A percentile compares a stretch with the other conserved stretches of the same genome.
Evolutionary conservation across 2,113 vertebrate genomes (phyloP).

Genomic region (Oenanthe melanoleuca): DNA sequence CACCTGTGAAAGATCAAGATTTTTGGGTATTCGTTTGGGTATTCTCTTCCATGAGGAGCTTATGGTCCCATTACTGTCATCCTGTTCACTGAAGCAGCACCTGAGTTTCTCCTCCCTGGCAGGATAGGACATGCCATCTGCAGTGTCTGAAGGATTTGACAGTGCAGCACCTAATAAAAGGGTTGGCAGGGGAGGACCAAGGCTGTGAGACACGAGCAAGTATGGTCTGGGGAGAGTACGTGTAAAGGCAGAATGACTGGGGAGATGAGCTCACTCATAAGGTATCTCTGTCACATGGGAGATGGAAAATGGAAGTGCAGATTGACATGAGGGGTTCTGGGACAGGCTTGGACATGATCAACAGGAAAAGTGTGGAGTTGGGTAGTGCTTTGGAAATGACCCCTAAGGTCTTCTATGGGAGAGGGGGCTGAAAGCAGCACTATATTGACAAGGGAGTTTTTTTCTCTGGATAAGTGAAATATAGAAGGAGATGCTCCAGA

Average conservation of each 20-base stretch:
- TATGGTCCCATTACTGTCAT: background rate
- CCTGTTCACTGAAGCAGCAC: background rate
- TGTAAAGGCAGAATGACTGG: background rate
- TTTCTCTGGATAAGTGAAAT: background rate
- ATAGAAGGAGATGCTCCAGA: background rate
- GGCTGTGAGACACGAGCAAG: rapidly evolving
- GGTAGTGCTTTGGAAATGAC: background rate
- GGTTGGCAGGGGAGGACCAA: background rate
- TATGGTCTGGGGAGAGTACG: rapidly evolving
- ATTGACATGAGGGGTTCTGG: background rate
- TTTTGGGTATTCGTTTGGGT: background rate
- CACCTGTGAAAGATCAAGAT: background rate
- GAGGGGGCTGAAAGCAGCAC: background rate
- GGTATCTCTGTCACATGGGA: background rate
- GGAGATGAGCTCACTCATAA: background rate
- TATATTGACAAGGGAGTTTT: background rate
- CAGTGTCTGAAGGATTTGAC: background rate
- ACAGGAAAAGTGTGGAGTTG: background rate
- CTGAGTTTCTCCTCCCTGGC: background rate
- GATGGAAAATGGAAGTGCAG: background rate
- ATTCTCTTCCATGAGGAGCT: background rate
- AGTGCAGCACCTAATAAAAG: background rate
- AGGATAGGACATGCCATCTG: background rate
- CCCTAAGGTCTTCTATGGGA: background rate
- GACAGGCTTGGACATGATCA: background rate